Conservation (phyloP, 2,797 vertebrate species). For the Scolopax rusticola region DNA sequence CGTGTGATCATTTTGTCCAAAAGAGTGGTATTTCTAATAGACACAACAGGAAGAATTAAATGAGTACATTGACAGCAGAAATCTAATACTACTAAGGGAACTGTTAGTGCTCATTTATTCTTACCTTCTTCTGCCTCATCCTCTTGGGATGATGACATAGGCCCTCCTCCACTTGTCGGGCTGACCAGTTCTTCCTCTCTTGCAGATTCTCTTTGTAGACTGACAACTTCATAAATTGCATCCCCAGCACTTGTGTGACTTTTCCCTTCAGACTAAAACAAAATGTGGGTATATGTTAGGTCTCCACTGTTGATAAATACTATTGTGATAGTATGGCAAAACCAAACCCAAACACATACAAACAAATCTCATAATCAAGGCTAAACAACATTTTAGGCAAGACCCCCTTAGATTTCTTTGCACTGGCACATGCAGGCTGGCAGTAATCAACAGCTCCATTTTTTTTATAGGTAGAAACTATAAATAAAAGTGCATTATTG, state of each 20-base stretch:
- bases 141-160: conserved; percentile 84
- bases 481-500: background rate
- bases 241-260: conserved; percentile 83
- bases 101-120: background rate
- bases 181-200: conserved; percentile 79
- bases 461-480: background rate
- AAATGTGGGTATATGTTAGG: background rate
- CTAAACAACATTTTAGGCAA: background rate
- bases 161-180: conserved; percentile 78
- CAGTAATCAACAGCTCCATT: background rate
- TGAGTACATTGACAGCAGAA: background rate
- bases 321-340: background rate
- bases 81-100: background rate
- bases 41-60: background rate
- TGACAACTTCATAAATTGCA: conserved; percentile 93
- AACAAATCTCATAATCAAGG: background rate
- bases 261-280: conserved; percentile 85
- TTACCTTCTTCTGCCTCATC: conserved; percentile 94
- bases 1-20: background rate
- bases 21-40: background rate
- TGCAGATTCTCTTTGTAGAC: conserved; percentile 91
- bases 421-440: background rate
- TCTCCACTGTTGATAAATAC: background rate
- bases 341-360: background rate
- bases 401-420: background rate